phyloP scores from a whole-genome alignment of 2,797 vertebrate species.

The Gymnoscopelus microlampas region DNA sequence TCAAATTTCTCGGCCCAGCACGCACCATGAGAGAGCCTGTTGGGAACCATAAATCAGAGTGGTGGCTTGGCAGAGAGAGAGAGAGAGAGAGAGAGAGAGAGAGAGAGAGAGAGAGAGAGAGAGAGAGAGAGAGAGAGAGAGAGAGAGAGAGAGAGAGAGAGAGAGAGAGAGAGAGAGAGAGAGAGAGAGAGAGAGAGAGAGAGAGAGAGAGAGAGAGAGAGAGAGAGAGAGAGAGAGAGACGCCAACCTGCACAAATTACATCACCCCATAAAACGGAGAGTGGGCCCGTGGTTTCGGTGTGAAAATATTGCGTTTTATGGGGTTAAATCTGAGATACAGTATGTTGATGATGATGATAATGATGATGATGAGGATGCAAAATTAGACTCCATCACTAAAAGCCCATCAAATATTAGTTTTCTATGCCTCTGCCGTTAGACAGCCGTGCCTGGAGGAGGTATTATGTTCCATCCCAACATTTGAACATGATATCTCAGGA shows the following conservation, averaged over 20 bases:
- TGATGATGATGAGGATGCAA: too few relatives aligned
- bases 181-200: conserved; percentile 9
- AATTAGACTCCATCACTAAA: too few relatives aligned
- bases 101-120: conserved; percentile 10
- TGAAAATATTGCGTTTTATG: conserved; percentile 4
- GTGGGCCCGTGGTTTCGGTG: neutral
- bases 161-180: conserved; percentile 1
- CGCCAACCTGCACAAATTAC: conserved; percentile 4
- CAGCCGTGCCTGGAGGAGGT: too few relatives aligned
- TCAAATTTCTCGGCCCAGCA: conserved; percentile 29
- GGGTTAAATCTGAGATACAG: too few relatives aligned
- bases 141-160: conserved; percentile 1
- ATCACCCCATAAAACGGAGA: neutral
- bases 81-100: neutral
- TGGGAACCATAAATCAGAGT: conserved; percentile 41
- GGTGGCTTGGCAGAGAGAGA: conserved; percentile 6
- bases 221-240: conserved; percentile 7
- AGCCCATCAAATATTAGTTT: too few relatives aligned
- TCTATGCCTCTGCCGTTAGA: too few relatives aligned
- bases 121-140: conserved; percentile 15
- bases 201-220: neutral
- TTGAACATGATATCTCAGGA: too few relatives aligned
- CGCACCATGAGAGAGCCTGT: conserved; percentile 14
- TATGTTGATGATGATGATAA: too few relatives aligned
- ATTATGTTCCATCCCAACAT: too few relatives aligned